phyloP scores from a whole-genome alignment of 2,888 invertebrate genomes.

The Coremacera marginata region DNA sequence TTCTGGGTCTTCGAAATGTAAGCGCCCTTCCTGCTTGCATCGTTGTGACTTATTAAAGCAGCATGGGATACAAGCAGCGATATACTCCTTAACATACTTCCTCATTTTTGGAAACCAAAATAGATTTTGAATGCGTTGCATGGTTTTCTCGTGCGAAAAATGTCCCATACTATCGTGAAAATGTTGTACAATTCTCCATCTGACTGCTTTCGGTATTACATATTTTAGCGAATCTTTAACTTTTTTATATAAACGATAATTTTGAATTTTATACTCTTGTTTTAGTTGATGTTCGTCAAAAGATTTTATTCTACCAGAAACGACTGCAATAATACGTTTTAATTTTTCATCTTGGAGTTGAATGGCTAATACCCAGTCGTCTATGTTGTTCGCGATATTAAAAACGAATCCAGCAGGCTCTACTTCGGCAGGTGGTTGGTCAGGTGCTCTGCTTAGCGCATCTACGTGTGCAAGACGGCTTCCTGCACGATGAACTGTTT shows the following conservation, averaged over 20 bases:
- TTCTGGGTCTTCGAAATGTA: constrained; percentile 31
- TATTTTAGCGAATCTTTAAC: background rate
- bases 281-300: no score
- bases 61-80: constrained; percentile 12
- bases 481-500: no score
- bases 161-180: constrained; percentile 5
- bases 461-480: no score
- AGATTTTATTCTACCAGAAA: no score
- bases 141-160: no score
- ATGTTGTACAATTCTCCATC: background rate
- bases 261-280: no score
- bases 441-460: no score
- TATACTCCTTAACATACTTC: constrained; percentile 41
- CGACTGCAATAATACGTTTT: background rate
- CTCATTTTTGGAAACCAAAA: constrained; percentile 48
- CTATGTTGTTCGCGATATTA: no score
- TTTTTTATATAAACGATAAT: no score
- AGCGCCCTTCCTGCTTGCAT: constrained; percentile 36
- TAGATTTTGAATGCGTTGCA: constrained; percentile 34
- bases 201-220: background rate
- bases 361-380: no score
- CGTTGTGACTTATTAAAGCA: background rate
- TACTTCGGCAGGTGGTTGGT: no score
- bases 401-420: no score
- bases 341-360: background rate